phyloP scores from a whole-genome alignment of 2,797 vertebrate species.

The Sus cebifrons region DNA sequence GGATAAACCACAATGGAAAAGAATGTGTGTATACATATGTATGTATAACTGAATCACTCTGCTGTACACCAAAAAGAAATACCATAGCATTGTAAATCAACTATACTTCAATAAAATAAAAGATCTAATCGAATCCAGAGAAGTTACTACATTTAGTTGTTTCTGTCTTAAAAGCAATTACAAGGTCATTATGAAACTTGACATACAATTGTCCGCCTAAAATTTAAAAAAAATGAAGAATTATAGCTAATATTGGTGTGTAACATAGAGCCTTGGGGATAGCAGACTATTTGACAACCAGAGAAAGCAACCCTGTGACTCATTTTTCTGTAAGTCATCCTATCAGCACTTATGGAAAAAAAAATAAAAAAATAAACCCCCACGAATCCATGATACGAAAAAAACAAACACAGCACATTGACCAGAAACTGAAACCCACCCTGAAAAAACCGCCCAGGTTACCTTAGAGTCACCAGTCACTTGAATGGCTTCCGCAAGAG shows the following conservation, averaged over 20 bases:
- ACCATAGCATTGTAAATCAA: too few relatives aligned
- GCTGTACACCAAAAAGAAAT: too few relatives aligned
- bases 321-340: background rate
- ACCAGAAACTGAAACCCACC: background rate
- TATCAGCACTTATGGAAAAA: background rate
- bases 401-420: background rate
- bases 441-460: background rate
- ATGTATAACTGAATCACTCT: too few relatives aligned
- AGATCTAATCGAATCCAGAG: background rate
- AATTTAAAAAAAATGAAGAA: background rate
- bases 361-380: background rate
- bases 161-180: slow-evolving; percentile 65
- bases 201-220: slow-evolving; percentile 15
- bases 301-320: background rate
- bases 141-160: background rate
- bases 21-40: too few relatives aligned
- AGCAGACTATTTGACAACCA: background rate
- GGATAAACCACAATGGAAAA: too few relatives aligned
- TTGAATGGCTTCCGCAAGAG: slow-evolving; percentile 93
- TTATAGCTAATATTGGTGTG: background rate
- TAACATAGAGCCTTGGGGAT: background rate
- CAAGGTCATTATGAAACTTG: slow-evolving; percentile 31
- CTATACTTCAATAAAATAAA: background rate
- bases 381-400: background rate
- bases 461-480: slow-evolving; percentile 93